phyloP scores from a whole-genome alignment of 2,797 vertebrate genomes.

The Diceros bicornis region DNA sequence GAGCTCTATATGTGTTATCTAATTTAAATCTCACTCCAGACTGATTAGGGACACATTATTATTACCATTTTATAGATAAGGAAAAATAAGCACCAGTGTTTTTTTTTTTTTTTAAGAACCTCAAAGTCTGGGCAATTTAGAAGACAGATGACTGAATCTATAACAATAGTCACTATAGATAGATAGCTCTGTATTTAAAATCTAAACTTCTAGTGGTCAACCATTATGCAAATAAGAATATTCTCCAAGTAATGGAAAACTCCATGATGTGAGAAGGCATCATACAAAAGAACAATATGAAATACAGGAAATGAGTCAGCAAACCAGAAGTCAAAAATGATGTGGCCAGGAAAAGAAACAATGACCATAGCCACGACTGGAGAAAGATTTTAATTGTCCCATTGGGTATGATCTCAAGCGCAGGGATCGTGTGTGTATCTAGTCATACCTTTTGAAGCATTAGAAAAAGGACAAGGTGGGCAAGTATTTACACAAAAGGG shows the following conservation, averaged over 20 bases:
- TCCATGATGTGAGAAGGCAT: conserved; percentile 26
- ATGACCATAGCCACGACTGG: conserved; percentile 50
- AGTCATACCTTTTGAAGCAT: conserved; percentile 40
- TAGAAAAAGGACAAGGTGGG: conserved; percentile 25
- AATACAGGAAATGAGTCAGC: conserved; percentile 78
- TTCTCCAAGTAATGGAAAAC: conserved; percentile 48
- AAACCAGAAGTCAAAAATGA: conserved; percentile 72
- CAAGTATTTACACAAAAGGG: neutral
- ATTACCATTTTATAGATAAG: neutral
- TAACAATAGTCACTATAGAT: neutral
- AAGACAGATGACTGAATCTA: neutral
- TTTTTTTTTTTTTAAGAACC: conserved; percentile 16
- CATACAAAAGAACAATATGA: conserved; percentile 67
- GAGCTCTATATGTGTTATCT: neutral
- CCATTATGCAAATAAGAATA: conserved; percentile 47
- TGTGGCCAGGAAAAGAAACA: conserved; percentile 65
- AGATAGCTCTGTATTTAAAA: conserved; percentile 60
- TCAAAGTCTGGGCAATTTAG: neutral
- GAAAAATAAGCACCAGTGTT: neutral
- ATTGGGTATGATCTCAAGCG: conserved; percentile 61
- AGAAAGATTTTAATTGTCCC: conserved; percentile 72
- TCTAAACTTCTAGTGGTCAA: neutral
- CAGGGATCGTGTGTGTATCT: neutral
- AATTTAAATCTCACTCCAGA: conserved; percentile 24
- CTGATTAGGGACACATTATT: neutral